Percentiles rank a stretch among this genome's conserved stretches.
Conservation (phyloP, 2,113 vertebrate genomes). For the Nipponia nippon region DNA sequence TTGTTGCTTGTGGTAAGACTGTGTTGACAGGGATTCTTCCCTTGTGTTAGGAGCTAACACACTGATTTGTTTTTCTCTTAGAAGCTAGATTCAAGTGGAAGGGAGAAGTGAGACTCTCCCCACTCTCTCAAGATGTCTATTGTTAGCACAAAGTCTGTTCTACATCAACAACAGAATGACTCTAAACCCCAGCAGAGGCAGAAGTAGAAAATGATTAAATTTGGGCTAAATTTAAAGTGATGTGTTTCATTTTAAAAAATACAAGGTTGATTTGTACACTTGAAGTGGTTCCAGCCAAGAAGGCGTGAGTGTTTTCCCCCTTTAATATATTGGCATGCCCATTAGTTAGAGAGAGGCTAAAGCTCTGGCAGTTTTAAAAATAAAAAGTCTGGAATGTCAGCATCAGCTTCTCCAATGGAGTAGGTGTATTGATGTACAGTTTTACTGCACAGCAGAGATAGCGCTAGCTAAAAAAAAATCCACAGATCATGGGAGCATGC, state of each 20-base stretch:
- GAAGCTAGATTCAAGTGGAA: background rate
- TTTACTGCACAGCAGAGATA: background rate
- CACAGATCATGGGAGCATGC: background rate
- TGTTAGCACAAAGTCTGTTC: constrained; percentile 32
- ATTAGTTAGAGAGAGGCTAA: background rate
- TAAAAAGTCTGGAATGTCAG: constrained; percentile 5
- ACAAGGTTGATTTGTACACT: background rate
- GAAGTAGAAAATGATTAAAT: background rate
- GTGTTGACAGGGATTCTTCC: background rate
- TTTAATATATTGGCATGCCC: background rate
- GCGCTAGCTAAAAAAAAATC: background rate
- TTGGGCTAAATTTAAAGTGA: background rate
- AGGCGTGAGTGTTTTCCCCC: background rate
- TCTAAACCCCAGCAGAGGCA: background rate
- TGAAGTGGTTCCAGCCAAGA: background rate
- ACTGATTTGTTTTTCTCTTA: background rate
- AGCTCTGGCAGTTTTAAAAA: constrained; percentile 1
- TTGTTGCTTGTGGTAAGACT: background rate
- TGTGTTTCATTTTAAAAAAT: background rate
- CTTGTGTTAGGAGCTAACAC: background rate
- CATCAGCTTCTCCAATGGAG: background rate
- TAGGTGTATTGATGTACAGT: constrained; percentile 9
- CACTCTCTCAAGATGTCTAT: background rate
- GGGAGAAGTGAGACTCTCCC: background rate
- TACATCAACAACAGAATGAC: background rate